Base-by-base conservation (phyloP, 2,888 invertebrate genomes). In the Caenorhabditis sp. region DNA sequence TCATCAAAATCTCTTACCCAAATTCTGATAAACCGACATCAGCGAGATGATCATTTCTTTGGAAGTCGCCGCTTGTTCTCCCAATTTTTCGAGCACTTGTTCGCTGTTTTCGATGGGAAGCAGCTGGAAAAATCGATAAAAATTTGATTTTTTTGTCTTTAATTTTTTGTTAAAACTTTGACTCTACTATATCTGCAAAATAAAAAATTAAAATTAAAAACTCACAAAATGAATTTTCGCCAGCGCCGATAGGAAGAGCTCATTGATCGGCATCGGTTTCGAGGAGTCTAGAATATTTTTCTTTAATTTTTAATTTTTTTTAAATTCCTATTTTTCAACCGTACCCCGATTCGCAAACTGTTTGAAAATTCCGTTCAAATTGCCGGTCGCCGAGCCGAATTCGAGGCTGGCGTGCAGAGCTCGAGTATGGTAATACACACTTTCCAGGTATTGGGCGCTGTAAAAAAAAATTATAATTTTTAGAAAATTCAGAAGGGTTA, bases 341-440 rank as follows among this genome's bases (percentile, higher is more conserved):
- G 9, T 50, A 83, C 84, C 84, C 60, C 65, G 28, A 67, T 84
- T 82, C 5, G 82, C 79, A 64, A 80, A 85, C 26, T 80, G 80
- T 32, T 83, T 86, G n/a, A 86, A 79, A 50, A 87, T 80, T 2
- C 69, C 18, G 0, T 79, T 44, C 18, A 86, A 70, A 64, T 82
- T 82, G 5, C 72, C 50, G 9, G 85, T 62, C 4, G 86, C 87
- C 9, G 65, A 26, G 11, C 53, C 37, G 24, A 83, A 84, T 6
- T 68, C 55, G 9, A 44, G 13, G 2, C 68, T 37, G 2, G 83
- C 28, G 50, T 82, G 80, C 9, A 85, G 58, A 11, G 87, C 85
- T 1, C 85, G 77, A n/a, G 82, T 78, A 40, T 83, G 70, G 26
- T 61, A 86, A 60, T 87, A 87, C 0, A 80, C 51, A 56, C 72